Evolutionary conservation across 1,140 invertebrate genomes (phyloP).

Genomic region (Plodia interpunctella): DNA sequence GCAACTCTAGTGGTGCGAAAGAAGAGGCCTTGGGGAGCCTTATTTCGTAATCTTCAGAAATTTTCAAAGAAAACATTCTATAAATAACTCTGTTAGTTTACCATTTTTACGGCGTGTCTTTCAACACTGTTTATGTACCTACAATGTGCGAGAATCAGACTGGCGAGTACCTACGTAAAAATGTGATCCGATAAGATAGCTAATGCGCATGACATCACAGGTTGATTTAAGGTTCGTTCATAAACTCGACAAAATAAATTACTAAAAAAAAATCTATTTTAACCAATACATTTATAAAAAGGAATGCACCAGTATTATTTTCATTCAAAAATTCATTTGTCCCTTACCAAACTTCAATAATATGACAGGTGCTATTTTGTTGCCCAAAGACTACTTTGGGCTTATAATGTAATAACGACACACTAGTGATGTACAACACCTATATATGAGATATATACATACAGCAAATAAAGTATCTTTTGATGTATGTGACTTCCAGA

Average conservation of each 20-base stretch:
- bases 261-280: neutral
- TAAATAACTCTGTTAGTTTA: neutral
- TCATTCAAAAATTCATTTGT: too few species aligned
- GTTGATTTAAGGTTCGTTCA: neutral
- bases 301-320: too few species aligned
- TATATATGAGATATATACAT: too few species aligned
- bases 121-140: neutral
- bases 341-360: too few species aligned
- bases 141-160: neutral
- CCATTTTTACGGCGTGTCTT: neutral
- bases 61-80: neutral
- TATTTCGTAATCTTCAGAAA: neutral
- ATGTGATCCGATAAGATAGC: slow-evolving; percentile 30
- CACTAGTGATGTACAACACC: too few species aligned
- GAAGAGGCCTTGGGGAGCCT: neutral
- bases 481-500: too few species aligned
- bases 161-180: neutral
- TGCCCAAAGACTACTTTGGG: too few species aligned
- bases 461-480: too few species aligned
- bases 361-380: too few species aligned
- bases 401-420: too few species aligned
- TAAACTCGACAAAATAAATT: neutral
- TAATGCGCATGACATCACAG: slow-evolving; percentile 30
- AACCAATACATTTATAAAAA: too few species aligned
- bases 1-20: neutral